Evolutionary conservation across 2,113 vertebrate species (phyloP).

Genomic region (Dolichallabes microphthalmus): DNA sequence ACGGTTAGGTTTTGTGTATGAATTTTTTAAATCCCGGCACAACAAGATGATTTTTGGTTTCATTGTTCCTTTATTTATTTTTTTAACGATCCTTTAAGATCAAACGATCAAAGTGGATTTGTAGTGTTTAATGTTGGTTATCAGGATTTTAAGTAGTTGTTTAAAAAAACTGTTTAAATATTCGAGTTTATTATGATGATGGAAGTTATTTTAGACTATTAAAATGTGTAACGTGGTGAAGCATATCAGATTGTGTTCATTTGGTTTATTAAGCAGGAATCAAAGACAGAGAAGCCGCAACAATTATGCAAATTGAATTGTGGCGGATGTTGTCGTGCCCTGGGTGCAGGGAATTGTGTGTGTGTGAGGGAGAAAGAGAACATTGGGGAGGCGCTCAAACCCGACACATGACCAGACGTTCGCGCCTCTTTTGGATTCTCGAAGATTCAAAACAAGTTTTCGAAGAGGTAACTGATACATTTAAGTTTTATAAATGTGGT

Average conservation of each 20-base stretch:
- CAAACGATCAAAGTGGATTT: not conserved
- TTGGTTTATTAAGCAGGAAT: not conserved
- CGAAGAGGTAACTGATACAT: conserved; percentile 73
- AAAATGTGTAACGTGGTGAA: not conserved
- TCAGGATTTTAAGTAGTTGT: not conserved
- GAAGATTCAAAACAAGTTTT: conserved; percentile 65
- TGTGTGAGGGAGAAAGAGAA: not conserved
- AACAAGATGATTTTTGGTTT: not conserved
- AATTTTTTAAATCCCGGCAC: not conserved
- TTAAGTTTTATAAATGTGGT: conserved; percentile 45
- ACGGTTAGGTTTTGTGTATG: not conserved
- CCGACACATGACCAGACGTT: conserved; percentile 81
- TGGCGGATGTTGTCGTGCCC: conserved; percentile 1
- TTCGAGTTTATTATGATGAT: not conserved
- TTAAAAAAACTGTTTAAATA: not conserved
- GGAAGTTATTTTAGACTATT: not conserved
- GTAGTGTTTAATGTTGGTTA: not conserved
- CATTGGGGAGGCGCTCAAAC: conserved; percentile 63
- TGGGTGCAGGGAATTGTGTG: not conserved
- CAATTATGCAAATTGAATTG: not conserved
- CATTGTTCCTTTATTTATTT: not conserved
- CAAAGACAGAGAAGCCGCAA: not conserved
- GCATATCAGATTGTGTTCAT: not conserved
- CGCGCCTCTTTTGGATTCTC: conserved; percentile 85
- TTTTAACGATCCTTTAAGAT: not conserved